Percentiles rank a stretch among this genome's conserved stretches.
phyloP scores from a whole-genome alignment of 2,113 vertebrate species.

The Lucifuga dentata region DNA sequence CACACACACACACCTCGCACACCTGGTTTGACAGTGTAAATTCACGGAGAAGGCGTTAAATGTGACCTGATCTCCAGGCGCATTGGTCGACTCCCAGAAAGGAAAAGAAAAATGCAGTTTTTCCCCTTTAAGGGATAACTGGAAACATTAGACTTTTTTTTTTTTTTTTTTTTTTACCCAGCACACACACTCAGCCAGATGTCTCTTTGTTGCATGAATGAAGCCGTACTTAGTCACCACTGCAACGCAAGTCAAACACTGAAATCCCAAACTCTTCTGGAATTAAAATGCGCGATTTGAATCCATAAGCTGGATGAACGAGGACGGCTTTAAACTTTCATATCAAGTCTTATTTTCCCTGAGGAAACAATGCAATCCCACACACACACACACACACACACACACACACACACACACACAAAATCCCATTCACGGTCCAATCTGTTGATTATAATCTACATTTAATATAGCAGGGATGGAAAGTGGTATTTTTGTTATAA shows the following conservation, averaged over 20 bases:
- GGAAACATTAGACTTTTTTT: background rate
- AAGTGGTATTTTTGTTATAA: constrained; percentile 23
- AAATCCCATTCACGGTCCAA: too few relatives aligned
- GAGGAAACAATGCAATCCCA: constrained; percentile 20
- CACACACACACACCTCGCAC: background rate
- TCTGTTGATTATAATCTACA: constrained; percentile 38
- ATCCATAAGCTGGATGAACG: constrained; percentile 31
- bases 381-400: background rate
- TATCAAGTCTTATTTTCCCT: constrained; percentile 15
- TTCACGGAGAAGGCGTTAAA: constrained; percentile 6
- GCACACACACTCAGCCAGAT: constrained; percentile 34
- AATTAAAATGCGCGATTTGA: constrained; percentile 14
- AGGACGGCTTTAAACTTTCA: background rate
- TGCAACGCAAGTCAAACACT: constrained; percentile 9
- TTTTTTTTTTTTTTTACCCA: too few relatives aligned
- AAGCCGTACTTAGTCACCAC: constrained; percentile 32
- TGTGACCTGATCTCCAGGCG: constrained; percentile 3
- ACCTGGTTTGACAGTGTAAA: constrained; percentile 7
- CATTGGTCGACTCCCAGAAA: background rate
- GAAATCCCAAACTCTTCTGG: constrained; percentile 17
- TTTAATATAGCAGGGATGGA: constrained; percentile 7
- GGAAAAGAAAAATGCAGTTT: constrained; percentile 3
- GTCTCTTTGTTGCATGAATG: constrained; percentile 50
- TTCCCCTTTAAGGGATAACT: constrained; percentile 24
- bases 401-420: background rate